Base-by-base conservation (phyloP, 2,113 vertebrate genomes). In the Tinamus guttatus region DNA sequence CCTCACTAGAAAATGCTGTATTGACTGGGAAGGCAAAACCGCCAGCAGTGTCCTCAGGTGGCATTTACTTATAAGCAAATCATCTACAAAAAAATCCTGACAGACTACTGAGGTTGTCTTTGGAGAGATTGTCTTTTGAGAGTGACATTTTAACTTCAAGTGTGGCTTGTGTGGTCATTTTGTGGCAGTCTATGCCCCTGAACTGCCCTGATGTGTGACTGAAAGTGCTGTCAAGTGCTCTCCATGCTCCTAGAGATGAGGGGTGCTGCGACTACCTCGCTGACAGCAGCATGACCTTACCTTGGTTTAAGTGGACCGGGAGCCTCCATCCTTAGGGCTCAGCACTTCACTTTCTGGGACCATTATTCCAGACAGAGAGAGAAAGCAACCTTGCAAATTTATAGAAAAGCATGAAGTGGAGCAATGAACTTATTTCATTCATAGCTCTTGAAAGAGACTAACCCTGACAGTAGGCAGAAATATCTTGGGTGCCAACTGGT, bases 191-290 rank as follows among this genome's bases (percentile, higher is more conserved):
- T 16, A 49, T 81, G 75, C 58, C 71, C 69, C 52, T 51, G 64
- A 77, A n/a, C 24, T 76, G 51, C 85, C 73, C 2, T 1, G 47
- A 24, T 1, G 1, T 10, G n/a, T 0, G 4, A 38, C 0, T 2
- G 69, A 51, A 71, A 32, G 15, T 65, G 27, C 45, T 67, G 34
- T 18, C 59, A 41, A 58, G 43, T 4, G 9, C 19, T 47, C 9
- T 49, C 49, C 1, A 10, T 17, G 6, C 54, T 32, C 30, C 54
- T 10, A 30, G 34, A 22, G 12, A 60, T 30, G 15, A 2, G 0
- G 21, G 13, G 25, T 54, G 43, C 51, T 32, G 54, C 5, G 16
- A 51, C 7, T 20, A 59, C 9, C 16, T 5, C 30, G 70, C 69
- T 65, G 51, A 71, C 56, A 76, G 32, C 36, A 59, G 18, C 16